phyloP scores from a whole-genome alignment of 2,797 vertebrate genomes.

The Acanthurus lineatus region DNA sequence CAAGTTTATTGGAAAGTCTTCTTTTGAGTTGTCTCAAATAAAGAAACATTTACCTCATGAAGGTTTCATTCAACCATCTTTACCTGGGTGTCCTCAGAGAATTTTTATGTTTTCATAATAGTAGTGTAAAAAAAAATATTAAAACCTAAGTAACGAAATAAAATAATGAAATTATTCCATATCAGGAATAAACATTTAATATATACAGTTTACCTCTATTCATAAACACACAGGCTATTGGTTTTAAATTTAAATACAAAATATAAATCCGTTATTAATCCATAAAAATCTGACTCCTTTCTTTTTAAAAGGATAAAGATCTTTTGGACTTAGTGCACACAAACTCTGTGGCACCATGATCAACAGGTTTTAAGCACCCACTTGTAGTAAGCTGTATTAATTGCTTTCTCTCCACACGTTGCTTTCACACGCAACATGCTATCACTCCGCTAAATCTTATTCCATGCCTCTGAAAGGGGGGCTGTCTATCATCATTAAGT shows the following conservation, averaged over 20 bases:
- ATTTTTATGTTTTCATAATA: neutral
- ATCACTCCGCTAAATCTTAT: neutral
- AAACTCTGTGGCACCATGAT: neutral
- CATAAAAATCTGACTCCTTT: too few species aligned
- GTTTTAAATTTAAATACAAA: too few species aligned
- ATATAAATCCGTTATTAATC: too few species aligned
- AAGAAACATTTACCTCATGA: neutral
- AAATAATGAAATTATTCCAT: neutral
- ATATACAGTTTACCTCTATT: neutral
- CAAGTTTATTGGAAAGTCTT: conserved; percentile 2
- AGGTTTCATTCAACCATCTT: neutral
- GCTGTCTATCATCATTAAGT: conserved; percentile 28
- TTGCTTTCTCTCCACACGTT: conserved; percentile 1
- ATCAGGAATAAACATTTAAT: neutral
- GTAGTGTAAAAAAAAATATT: too few species aligned
- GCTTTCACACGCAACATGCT: neutral
- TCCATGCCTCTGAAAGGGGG: conserved; percentile 17
- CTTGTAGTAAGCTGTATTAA: conserved; percentile 5
- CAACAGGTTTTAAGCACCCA: neutral
- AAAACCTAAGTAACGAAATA: neutral
- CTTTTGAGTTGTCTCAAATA: neutral
- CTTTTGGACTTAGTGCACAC: neutral
- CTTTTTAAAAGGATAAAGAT: neutral
- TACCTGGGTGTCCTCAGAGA: neutral
- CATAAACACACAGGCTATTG: neutral